Conservation (phyloP, 53 echinoderm and acorn worm species). For the Echinarachnius parma region DNA sequence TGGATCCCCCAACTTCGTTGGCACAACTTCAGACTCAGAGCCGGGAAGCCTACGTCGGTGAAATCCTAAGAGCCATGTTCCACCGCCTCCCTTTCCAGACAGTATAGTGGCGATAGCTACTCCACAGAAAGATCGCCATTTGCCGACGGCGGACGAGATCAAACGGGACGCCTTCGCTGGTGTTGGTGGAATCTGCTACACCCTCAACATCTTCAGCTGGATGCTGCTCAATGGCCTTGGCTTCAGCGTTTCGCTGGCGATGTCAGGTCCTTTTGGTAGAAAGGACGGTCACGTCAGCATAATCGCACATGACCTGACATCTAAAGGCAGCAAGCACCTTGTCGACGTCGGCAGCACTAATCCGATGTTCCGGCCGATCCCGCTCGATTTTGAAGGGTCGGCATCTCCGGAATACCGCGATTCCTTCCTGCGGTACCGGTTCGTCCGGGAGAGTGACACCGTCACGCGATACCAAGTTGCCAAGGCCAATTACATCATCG, state of each 20-base stretch:
- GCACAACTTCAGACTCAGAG: background rate
- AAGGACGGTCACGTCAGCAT: conserved; percentile 10
- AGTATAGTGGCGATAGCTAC: background rate
- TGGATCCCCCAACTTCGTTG: conserved; percentile 1
- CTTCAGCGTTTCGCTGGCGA: conserved; percentile 5
- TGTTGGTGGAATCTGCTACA: conserved; percentile 42
- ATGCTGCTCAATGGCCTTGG: conserved; percentile 30
- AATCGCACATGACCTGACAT: conserved; percentile 15
- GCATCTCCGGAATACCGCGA: conserved; percentile 32
- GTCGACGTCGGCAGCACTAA: conserved; percentile 18
- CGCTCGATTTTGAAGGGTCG: conserved; percentile 19
- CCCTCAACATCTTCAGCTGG: conserved; percentile 31
- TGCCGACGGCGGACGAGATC: conserved; percentile 23
- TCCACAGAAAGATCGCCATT: background rate
- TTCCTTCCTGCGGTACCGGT: conserved; percentile 36
- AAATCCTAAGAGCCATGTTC: background rate
- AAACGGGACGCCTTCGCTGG: conserved; percentile 12
- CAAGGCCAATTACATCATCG: background rate
- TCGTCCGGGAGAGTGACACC: conserved; percentile 17
- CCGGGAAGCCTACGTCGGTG: conserved; percentile 1
- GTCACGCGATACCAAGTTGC: conserved; percentile 2
- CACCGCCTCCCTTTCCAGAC: conserved; percentile 16
- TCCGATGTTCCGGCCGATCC: conserved; percentile 23
- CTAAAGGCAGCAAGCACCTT: conserved; percentile 24
- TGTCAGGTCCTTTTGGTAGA: background rate